Evolutionary conservation across 1,140 invertebrate species (phyloP).

Genomic region (Megalonaias nervosa): DNA sequence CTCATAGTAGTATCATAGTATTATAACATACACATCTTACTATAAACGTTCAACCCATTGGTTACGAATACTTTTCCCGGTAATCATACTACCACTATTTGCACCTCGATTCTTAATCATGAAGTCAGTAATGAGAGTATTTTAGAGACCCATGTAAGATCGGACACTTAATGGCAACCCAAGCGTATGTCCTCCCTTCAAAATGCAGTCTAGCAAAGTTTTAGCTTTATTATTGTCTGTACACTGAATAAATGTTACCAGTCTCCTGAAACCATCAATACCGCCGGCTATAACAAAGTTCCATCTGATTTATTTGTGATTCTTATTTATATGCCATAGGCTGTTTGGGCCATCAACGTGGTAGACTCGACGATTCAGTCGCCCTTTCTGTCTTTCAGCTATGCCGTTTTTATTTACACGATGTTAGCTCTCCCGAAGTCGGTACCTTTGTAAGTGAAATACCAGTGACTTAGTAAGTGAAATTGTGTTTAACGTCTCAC

Average conservation of each 20-base stretch:
- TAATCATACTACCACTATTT: too few relatives aligned
- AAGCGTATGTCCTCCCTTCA: slow-evolving; percentile 23
- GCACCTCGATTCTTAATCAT: slow-evolving; percentile 4
- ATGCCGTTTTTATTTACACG: slow-evolving; percentile 23
- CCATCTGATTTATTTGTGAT: slow-evolving; percentile 41
- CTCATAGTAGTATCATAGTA: slow-evolving; percentile 1
- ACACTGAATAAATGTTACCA: slow-evolving; percentile 31
- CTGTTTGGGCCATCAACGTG: slow-evolving; percentile 23
- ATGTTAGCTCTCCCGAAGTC: slow-evolving; percentile 23
- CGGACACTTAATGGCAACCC: slow-evolving; percentile 32
- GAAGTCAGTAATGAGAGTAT: not conserved
- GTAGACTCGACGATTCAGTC: slow-evolving; percentile 35
- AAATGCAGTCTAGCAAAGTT: slow-evolving; percentile 37
- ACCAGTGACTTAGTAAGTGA: too few relatives aligned
- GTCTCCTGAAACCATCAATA: slow-evolving; percentile 27
- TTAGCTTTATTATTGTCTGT: slow-evolving; percentile 34
- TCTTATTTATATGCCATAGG: slow-evolving; percentile 41
- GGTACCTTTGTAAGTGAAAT: slow-evolving; percentile 18
- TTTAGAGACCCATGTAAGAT: slow-evolving; percentile 15
- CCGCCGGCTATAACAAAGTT: slow-evolving; percentile 38
- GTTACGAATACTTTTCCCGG: slow-evolving; percentile 4
- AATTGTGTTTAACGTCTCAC: too few relatives aligned
- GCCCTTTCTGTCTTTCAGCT: slow-evolving; percentile 3
- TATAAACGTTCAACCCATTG: slow-evolving; percentile 5
- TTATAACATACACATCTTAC: too few relatives aligned